A percentile compares a stretch with the other conserved stretches of the same genome.
Evolutionary conservation across 2,888 invertebrate genomes (phyloP).

Genomic region (Cryptophagus acutangulus): DNA sequence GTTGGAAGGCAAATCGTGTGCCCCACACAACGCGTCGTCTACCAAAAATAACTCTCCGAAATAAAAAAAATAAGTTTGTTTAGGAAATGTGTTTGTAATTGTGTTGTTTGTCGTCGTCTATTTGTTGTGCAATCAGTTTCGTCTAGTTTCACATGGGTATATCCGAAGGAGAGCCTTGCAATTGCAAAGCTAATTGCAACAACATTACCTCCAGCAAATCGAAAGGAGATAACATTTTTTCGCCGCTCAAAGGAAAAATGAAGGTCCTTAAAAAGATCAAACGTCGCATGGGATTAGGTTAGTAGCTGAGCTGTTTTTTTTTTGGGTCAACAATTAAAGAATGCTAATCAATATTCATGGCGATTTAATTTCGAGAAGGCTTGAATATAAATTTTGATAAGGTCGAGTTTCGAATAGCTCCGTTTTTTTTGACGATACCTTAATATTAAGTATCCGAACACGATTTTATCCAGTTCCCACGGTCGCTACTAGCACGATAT

Average conservation of each 20-base stretch:
- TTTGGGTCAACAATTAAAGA: too few species aligned
- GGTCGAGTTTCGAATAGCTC: not conserved
- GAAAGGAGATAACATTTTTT: too few species aligned
- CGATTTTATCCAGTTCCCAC: slow-evolving; percentile 41
- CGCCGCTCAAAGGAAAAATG: slow-evolving; percentile 66
- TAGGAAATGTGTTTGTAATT: slow-evolving; percentile 2
- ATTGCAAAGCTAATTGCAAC: slow-evolving; percentile 37
- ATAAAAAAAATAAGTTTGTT: not conserved
- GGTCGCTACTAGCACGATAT: slow-evolving; percentile 25
- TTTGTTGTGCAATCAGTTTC: slow-evolving; percentile 19
- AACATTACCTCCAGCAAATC: too few species aligned
- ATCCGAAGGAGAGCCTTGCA: slow-evolving; percentile 34
- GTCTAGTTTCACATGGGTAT: slow-evolving; percentile 42
- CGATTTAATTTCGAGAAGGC: not conserved
- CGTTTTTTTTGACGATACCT: slow-evolving; percentile 33
- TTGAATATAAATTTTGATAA: not conserved
- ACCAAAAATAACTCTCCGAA: not conserved
- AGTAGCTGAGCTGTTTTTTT: slow-evolving; percentile 46
- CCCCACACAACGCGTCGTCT: not conserved
- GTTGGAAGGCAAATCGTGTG: too few species aligned
- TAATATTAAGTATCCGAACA: slow-evolving; percentile 41
- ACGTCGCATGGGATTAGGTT: slow-evolving; percentile 81
- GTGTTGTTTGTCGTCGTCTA: slow-evolving; percentile 11
- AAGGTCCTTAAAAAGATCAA: slow-evolving; percentile 87
- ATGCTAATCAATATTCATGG: slow-evolving; percentile 1